Conservation (phyloP, 2,888 invertebrate genomes). For the Phlogophora meticulosa region DNA sequence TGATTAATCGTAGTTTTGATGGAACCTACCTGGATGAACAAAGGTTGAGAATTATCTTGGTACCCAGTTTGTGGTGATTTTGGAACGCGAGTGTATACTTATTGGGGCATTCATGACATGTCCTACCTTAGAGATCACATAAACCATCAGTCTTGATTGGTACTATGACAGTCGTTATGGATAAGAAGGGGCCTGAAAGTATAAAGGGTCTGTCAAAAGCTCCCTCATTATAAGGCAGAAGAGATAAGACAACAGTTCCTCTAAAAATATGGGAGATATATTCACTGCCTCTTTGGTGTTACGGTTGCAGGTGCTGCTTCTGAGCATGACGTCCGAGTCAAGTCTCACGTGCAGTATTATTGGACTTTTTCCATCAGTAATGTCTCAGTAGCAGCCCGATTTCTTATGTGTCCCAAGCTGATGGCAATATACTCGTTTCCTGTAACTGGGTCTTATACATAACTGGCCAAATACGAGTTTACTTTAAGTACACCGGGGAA, state of each 20-base stretch:
- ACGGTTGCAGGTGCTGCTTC: too few relatives aligned
- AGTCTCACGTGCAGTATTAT: too few relatives aligned
- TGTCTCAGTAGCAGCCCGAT: too few relatives aligned
- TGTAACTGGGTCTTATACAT: too few relatives aligned
- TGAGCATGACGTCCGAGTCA: too few relatives aligned
- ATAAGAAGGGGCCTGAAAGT: background rate
- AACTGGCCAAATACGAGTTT: too few relatives aligned
- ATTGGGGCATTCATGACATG: slow-evolving; percentile 3
- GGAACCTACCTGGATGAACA: slow-evolving; percentile 28
- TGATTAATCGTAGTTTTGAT: slow-evolving; percentile 59
- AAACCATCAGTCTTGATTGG: background rate
- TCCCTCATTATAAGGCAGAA: background rate
- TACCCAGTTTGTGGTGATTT: slow-evolving; percentile 22
- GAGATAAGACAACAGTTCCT: background rate
- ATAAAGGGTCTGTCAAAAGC: background rate
- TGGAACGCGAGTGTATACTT: background rate
- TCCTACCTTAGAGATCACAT: background rate
- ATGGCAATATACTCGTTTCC: too few relatives aligned
- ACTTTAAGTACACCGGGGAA: too few relatives aligned
- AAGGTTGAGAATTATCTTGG: slow-evolving; percentile 28
- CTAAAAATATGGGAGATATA: too few relatives aligned
- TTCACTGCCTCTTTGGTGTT: too few relatives aligned
- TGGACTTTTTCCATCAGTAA: too few relatives aligned
- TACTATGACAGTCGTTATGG: background rate
- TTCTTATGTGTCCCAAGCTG: too few relatives aligned